phyloP scores from a whole-genome alignment of 2,888 invertebrate species.

The Autographa gamma region DNA sequence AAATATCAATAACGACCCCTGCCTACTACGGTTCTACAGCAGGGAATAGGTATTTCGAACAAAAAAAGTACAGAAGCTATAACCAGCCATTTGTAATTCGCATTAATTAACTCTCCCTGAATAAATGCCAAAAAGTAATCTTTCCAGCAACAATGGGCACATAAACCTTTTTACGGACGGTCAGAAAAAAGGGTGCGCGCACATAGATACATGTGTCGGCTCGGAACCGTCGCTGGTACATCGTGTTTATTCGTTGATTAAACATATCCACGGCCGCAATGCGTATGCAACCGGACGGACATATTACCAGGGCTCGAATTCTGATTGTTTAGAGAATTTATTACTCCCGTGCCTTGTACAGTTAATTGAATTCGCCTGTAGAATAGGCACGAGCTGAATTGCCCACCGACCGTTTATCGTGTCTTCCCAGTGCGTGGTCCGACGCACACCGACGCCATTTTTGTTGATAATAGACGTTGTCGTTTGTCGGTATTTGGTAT shows the following conservation, averaged over 20 bases:
- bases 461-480: conserved; percentile 69
- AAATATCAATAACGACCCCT: conserved; percentile 55
- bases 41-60: conserved; percentile 45
- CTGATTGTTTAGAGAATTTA: conserved; percentile 89
- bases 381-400: conserved; percentile 85
- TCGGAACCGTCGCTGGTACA: conserved; percentile 74
- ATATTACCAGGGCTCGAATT: conserved; percentile 88
- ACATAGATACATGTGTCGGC: conserved; percentile 76
- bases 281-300: conserved; percentile 87
- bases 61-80: conserved; percentile 59
- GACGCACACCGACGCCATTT: conserved; percentile 68
- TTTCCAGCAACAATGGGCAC: conserved; percentile 76
- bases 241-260: conserved; percentile 87
- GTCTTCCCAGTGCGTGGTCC: conserved; percentile 79
- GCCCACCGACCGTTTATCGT: conserved; percentile 81
- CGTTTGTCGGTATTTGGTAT: conserved; percentile 54
- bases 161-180: conserved; percentile 77
- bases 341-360: conserved; percentile 88
- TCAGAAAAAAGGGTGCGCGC: conserved; percentile 64
- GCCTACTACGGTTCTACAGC: conserved; percentile 31
- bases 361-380: conserved; percentile 89
- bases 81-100: conserved; percentile 72
- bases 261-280: conserved; percentile 85
- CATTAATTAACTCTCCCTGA: conserved; percentile 77
- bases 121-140: conserved; percentile 78